Evolutionary conservation across 2,797 vertebrate species (phyloP).

Genomic region (Synanceia verrucosa): DNA sequence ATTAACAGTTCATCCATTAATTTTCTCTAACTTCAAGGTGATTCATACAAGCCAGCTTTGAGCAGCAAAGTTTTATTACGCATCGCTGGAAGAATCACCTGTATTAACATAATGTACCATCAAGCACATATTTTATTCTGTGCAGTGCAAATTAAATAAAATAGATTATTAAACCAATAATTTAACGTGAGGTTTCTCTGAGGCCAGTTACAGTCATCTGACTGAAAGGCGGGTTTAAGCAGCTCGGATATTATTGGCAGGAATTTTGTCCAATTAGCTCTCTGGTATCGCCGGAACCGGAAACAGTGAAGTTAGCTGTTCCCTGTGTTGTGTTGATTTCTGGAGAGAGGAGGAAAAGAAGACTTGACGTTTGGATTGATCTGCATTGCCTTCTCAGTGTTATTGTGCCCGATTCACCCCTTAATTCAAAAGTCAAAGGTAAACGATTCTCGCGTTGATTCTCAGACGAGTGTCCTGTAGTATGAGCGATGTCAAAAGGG

Average conservation of each 20-base stretch:
- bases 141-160: neutral
- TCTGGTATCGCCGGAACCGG: constrained; percentile 42
- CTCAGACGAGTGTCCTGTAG: constrained; percentile 14
- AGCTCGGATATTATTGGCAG: constrained; percentile 30
- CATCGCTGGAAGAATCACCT: neutral
- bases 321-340: constrained; percentile 77
- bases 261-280: constrained; percentile 65
- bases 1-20: neutral
- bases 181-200: neutral
- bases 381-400: constrained; percentile 49
- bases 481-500: constrained; percentile 39
- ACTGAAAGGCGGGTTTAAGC: constrained; percentile 9
- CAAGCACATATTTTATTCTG: neutral
- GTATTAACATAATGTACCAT: neutral
- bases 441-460: constrained; percentile 42
- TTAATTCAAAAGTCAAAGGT: constrained; percentile 74
- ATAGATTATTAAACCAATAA: neutral
- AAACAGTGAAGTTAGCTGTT: constrained; percentile 42
- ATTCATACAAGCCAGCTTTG: neutral
- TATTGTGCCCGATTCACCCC: constrained; percentile 40
- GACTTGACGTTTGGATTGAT: constrained; percentile 73
- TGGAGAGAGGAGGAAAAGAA: constrained; percentile 68
- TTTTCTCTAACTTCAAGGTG: neutral
- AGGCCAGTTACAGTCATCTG: neutral
- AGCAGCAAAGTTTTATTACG: neutral